Percentiles rank a stretch among this genome's conserved stretches.
phyloP scores from a whole-genome alignment of 2,888 invertebrate genomes.

The Agriopis marginaria region DNA sequence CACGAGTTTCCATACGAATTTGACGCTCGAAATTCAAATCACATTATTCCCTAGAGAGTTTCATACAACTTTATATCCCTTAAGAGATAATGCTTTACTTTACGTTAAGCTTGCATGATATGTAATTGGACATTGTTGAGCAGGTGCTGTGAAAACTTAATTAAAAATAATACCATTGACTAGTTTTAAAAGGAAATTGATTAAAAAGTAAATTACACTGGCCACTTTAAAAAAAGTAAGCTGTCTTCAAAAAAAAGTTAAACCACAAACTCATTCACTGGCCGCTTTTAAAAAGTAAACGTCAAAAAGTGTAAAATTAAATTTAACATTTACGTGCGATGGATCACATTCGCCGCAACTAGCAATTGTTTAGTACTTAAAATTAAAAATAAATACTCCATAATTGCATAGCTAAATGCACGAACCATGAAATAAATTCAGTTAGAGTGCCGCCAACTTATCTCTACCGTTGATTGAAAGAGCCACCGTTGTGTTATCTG shows the following conservation, averaged over 20 bases:
- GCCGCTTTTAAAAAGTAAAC: slow-evolving; percentile 23
- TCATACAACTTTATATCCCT: too few species aligned
- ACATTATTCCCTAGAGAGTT: too few species aligned
- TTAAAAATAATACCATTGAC: too few species aligned
- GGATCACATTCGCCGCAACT: slow-evolving; percentile 33
- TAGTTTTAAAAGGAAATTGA: too few species aligned
- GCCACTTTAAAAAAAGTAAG: background rate
- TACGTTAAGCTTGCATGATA: too few species aligned
- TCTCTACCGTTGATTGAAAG: background rate
- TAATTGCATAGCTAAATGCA: slow-evolving; percentile 67
- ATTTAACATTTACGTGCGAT: slow-evolving; percentile 57
- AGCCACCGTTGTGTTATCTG: background rate
- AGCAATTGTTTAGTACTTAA: slow-evolving; percentile 61
- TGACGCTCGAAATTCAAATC: too few species aligned
- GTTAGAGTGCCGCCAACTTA: slow-evolving; percentile 30
- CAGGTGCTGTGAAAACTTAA: too few species aligned
- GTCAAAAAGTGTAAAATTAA: slow-evolving; percentile 51
- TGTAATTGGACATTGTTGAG: too few species aligned
- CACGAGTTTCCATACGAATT: too few species aligned
- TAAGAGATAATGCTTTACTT: too few species aligned
- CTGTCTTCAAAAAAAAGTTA: background rate
- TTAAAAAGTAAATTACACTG: background rate
- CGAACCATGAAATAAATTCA: slow-evolving; percentile 73
- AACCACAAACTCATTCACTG: background rate
- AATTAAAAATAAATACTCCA: slow-evolving; percentile 57